Evolutionary conservation across 35 echinoderm and acorn worm genomes (phyloP), one percentile per base, ranked within the genome.

Genomic region (Holothuria glaberrima): DNA sequence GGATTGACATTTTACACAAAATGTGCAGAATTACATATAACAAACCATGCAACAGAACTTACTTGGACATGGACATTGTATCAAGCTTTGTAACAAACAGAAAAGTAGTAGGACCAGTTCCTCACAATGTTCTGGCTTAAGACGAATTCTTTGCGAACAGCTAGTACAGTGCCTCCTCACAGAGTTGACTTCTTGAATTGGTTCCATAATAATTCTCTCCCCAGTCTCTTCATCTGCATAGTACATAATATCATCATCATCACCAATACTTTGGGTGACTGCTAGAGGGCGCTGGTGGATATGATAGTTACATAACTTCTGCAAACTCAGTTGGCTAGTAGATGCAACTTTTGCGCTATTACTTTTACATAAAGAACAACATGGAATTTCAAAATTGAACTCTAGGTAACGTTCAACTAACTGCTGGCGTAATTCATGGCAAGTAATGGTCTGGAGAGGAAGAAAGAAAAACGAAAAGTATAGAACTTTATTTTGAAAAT

Each of bases 131-230:
- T 78, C 44, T 19, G 38, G 13, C 24, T 78, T 48, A n/a, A 78
- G 74, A 27, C 38, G 74, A 22, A 78, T 48, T 28, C 74, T 78
- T 24, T 16, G 35, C 0, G 74, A 78, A 48, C 74, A 78, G 10
- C 74, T 78, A 6, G 50, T n/a, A 33, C 74, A 78, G 44, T 78
- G 74, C 21, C 74, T 48, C 50, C 74, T 78, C 21, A 78, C 22
- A 0, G 35, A 21, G 9, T 29, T 17, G 9, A 12, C 38, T 78
- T 21, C 74, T 78, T 78, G 50, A 0, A 1, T 54, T 17, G 50
- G 50, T 54, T 78, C 74, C 6, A 21, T 24, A 22, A 13, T 24
- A 30, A 78, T 22, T 48, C 74, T 78, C 19, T 78, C 74, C 27
- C 74, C 74, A 0, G 74, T 78, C 41, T 78, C 74, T 48, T 78